Evolutionary conservation across 1,140 invertebrate genomes (phyloP).

Genomic region (Chironomus tepperi): DNA sequence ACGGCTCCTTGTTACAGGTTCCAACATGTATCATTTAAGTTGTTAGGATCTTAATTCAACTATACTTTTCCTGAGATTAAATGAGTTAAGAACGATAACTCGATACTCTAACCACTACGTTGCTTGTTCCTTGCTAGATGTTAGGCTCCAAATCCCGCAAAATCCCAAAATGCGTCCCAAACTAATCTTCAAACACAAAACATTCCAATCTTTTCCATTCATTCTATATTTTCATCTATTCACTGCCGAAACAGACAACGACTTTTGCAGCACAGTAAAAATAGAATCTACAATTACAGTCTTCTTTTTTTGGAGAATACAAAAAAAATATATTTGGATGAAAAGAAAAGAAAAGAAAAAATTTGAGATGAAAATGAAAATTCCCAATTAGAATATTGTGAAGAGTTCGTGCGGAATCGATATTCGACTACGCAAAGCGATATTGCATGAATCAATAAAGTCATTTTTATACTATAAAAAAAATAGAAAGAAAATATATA

Average conservation of each 20-base stretch:
- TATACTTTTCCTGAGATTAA: no score
- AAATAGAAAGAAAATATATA: not conserved
- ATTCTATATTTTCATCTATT: not conserved
- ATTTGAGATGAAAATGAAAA: not conserved
- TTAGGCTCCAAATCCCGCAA: no score
- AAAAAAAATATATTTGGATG: not conserved
- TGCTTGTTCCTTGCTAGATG: no score
- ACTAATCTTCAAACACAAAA: no score
- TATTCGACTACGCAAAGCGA: not conserved
- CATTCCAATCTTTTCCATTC: not conserved
- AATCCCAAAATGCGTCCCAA: no score
- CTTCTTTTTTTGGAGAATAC: no score
- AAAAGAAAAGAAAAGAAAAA: not conserved
- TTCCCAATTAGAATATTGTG: no score
- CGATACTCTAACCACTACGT: no score
- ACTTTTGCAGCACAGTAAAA: conserved; percentile 6
- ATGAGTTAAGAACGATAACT: no score
- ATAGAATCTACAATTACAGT: not conserved
- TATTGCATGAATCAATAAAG: not conserved
- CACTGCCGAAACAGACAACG: not conserved
- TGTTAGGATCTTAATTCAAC: no score
- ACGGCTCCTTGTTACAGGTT: no score
- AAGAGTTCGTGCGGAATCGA: conserved; percentile 1
- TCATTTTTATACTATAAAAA: not conserved
- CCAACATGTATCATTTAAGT: no score